Base-by-base conservation (phyloP, 2,113 vertebrate genomes). In the Heterotis niloticus region DNA sequence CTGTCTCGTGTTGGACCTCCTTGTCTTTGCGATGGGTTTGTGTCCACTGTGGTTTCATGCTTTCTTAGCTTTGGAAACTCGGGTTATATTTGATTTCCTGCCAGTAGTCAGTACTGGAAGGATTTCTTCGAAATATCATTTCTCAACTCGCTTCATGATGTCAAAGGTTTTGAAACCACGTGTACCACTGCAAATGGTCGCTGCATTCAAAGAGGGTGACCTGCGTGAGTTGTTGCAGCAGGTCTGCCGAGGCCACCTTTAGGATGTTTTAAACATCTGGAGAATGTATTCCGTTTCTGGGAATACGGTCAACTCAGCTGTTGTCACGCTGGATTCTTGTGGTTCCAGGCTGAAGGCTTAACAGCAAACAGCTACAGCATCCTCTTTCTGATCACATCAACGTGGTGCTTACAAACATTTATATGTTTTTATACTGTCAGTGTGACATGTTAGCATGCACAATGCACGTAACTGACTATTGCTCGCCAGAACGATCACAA, bases 191-290 rank as follows among this genome's bases (percentile, higher is more conserved):
- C 18, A 66, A n/a, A 54, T n/a, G 65, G 65, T 66, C 3, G 34
- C 34, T 4, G 34, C 13, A 67, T 9, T 10, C 51, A 65, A 14
- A 34, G 10, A 11, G 64, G 20, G 60, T 29, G 12, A 57, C 34
- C 1, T 70, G 14, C 66, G 44, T 28, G 14, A n/a, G 51, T 12
- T 16, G 56, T 67, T 67, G 9, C n/a, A 51, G 77, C 64, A 51
- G 51, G 18, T 72, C 57, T 29, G 13, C 12, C 60, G 52, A 72
- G 34, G 68, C 68, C 80, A 78, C 80, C 68, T 34, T 28, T 77
- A 44, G 65, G 80, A 75, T 57, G 64, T 77, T 76, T 81, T 81
- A 72, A 81, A 81, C 64, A 67, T 67, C 28, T 24, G 72, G 57
- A 44, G 67, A 64, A 75, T 54, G 56, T 26, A 18, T 59, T 64